Evolutionary conservation across 2,797 vertebrate species (phyloP).

Genomic region (Acomys russatus): DNA sequence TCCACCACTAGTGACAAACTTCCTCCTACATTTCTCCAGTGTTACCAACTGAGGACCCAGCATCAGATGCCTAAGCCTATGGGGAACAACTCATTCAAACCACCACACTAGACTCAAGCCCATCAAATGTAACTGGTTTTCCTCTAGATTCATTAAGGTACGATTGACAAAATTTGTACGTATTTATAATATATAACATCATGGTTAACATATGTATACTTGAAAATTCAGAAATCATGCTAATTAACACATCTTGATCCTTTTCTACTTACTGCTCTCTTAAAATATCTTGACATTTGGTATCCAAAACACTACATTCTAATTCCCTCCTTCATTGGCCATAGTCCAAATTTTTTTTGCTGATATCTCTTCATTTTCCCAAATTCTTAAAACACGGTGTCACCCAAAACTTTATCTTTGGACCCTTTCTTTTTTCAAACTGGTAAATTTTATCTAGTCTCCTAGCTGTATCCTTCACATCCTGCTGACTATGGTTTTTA

Average conservation of each 20-base stretch:
- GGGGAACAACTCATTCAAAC: neutral
- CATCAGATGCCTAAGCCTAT: neutral
- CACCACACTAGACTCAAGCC: neutral
- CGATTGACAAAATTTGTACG: neutral
- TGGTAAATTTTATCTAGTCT: neutral
- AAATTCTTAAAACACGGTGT: conserved; percentile 12
- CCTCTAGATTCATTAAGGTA: neutral
- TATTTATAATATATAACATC: neutral
- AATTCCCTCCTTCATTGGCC: neutral
- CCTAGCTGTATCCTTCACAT: neutral
- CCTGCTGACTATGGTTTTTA: neutral
- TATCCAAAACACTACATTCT: neutral
- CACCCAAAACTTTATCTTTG: neutral
- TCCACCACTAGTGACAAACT: neutral
- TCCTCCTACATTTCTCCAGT: neutral
- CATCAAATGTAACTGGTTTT: neutral
- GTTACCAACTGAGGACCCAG: neutral
- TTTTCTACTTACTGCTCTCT: neutral
- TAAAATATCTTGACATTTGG: neutral
- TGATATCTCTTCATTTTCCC: neutral
- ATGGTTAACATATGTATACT: neutral
- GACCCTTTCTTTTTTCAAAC: neutral
- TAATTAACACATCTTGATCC: neutral
- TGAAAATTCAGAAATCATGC: neutral
- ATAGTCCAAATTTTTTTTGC: neutral